Base-by-base conservation (phyloP, 2,113 vertebrate genomes). In the Tylochromis polylepis region DNA sequence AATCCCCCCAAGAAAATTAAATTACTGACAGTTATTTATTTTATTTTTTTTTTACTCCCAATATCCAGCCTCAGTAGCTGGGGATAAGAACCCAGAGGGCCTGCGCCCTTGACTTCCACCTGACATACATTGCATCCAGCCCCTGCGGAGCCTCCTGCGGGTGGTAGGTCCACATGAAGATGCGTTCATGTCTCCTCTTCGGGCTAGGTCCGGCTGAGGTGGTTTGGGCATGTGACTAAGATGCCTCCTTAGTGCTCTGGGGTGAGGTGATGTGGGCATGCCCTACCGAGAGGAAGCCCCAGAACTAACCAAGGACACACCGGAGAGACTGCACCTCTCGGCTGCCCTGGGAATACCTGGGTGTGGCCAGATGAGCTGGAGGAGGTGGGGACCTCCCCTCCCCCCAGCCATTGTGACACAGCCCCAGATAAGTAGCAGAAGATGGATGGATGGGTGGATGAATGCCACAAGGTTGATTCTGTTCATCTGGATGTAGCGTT, bases 41-140 rank as follows among this genome's bases (percentile, higher is more conserved):
- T 51, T 77, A 34, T n/a, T 49, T 72, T 18, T 72, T 14, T 72
- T 72, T 49, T 0, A 18, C 22, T 46, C 41, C 41, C 16, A 29
- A 1, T 46, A 46, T 8, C 22, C 22, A 72, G 67, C 38, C 38
- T 72, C 6, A 46, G 8, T 72, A 72, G 65, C 41, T 18, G 41
- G 3, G 5, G 22, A 72, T 49, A 15, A 18, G 41, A 65, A 0
- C 67, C 41, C 0, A 14, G 5, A 72, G 41, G 41, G 41, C 0
- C 67, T 46, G 8, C 0, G 5, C 38, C 67, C 38, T 72, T 27
- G 22, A 72, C 38, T 46, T 43, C 22, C 22, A 43, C 38, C 38
- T 0, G 38, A 70, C 8, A 46, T 14, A 46, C n/a, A 27, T 70
- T 70, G 24, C 38, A 16, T 43, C 12, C 1, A 16, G 16, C 38